Base-by-base conservation (phyloP, 2,113 vertebrate species). In the Syngnathoides biaculeatus region DNA sequence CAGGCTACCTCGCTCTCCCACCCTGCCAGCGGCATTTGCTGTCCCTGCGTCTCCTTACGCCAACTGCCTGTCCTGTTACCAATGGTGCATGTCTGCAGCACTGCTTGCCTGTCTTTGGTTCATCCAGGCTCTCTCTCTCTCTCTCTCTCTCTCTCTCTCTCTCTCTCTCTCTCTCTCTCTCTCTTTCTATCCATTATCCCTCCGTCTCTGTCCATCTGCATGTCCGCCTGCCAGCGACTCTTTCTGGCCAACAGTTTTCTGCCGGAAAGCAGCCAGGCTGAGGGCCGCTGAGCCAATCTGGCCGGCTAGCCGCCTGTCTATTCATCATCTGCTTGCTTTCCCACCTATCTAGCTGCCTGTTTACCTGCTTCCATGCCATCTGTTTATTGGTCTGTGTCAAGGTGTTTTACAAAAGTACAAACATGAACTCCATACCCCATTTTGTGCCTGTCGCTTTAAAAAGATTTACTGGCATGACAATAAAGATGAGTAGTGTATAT, bases 41-140 rank as follows among this genome's bases (percentile, higher is more conserved):
- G 87, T 89, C 87, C 88, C 88, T 65, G 48, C 72, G 79, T 86
- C 86, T 89, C 80, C 83, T 79, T 81, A 67, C 64, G 80, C 87
- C 86, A 88, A 84, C 81, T 78, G 80, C 77, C 81, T 83, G 85
- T 81, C 84, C 75, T 66, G 84, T 79, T 86, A 85, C 84, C 84
- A 79, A 84, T 65, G 20, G 85, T 81, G 88, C 87, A 83, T 81
- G 80, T 86, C 69, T 76, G 60, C 60, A 39, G 57, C 45, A 68
- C 71, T 68, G 45, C 59, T 19, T 72, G 69, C 61, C 71, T 77
- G 66, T 81, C 77, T 77, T 40, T 71, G 72, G 11, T 62, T 56
- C 70, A 53, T 55, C 64, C 71, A 4, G 77, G 73, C 81, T 62
- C 53, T 74, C 75, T 8, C 13, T 83, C 71, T 67, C 76, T 68